These are phyloP conservation scores for Oxyura jamaicensis DNA, from an alignment of 2,113 vertebrate genomes.

Conservation along the genomic window DNA sequence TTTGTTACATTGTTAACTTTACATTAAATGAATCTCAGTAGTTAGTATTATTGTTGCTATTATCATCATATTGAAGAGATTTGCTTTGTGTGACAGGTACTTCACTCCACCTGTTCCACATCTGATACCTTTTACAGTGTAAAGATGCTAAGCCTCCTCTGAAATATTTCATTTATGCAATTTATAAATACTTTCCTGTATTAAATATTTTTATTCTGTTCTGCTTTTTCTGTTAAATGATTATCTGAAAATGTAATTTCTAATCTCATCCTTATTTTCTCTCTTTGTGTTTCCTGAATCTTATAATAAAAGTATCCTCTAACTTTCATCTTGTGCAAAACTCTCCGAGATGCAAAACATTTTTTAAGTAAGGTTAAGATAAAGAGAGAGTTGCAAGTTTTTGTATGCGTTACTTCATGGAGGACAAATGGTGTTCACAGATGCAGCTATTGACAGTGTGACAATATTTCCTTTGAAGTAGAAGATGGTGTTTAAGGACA, in stretches of 20 bases:
- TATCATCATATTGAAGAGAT: not conserved
- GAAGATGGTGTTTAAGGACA: constrained; percentile 17
- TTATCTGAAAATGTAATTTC: not conserved
- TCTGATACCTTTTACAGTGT: not conserved
- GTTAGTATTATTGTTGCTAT: not conserved
- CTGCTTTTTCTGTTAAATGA: not conserved
- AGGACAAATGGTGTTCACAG: not conserved
- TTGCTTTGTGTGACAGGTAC: not conserved
- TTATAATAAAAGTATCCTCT: not conserved
- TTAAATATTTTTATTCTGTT: not conserved
- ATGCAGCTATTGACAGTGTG: not conserved
- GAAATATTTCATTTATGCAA: not conserved
- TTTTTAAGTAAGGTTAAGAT: not conserved
- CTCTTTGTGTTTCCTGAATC: not conserved
- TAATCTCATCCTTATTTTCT: not conserved
- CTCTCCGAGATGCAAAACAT: not conserved
- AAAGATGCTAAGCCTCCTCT: not conserved
- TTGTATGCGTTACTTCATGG: not conserved
- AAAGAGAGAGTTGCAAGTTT: not conserved
- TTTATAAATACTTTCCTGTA: not conserved
- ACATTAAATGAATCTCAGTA: not conserved
- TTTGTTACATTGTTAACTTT: not conserved
- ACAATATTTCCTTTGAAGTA: not conserved
- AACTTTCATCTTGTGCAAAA: not conserved
- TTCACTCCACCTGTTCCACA: not conserved